Conservation (phyloP, 2,113 vertebrate species). For the Caranx ignobilis region DNA sequence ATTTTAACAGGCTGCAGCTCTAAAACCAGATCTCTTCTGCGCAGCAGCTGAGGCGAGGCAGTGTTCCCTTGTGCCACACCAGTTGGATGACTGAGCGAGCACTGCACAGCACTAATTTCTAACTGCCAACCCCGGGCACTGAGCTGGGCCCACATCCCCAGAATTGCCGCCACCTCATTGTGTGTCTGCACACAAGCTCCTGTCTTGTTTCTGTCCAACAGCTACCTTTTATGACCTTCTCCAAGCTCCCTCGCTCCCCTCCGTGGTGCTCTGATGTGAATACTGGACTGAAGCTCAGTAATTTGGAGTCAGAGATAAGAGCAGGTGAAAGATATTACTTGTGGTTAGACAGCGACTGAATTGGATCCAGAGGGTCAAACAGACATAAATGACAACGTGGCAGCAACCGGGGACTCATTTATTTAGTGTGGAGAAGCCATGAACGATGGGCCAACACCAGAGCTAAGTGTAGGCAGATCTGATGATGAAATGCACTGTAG, state of each 20-base stretch:
- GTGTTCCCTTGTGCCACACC: constrained; percentile 50
- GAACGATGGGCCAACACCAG: constrained; percentile 1
- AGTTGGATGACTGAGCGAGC: constrained; percentile 56
- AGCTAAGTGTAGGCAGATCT: constrained; percentile 20
- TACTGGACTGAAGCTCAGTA: constrained; percentile 54
- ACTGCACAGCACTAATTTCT: constrained; percentile 45
- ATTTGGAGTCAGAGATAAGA: constrained; percentile 74
- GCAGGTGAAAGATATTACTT: constrained; percentile 70
- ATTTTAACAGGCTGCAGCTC: constrained; percentile 59
- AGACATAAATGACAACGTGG: constrained; percentile 71
- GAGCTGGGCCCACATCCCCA: constrained; percentile 17
- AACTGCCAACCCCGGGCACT: constrained; percentile 37
- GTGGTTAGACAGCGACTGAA: constrained; percentile 75
- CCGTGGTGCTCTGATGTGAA: constrained; percentile 46
- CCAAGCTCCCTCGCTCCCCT: constrained; percentile 30
- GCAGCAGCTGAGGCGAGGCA: constrained; percentile 43
- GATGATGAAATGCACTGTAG: constrained; percentile 48
- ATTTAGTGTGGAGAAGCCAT: constrained; percentile 56
- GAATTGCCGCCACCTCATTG: constrained; percentile 45
- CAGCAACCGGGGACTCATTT: constrained; percentile 51
- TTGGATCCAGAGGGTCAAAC: constrained; percentile 73
- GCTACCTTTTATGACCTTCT: constrained; percentile 63
- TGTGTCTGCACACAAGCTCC: constrained; percentile 40
- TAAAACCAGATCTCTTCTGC: constrained; percentile 55
- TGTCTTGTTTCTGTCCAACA: constrained; percentile 35